A percentile compares a stretch with the other conserved stretches of the same genome.
These are phyloP conservation scores for Beroe forskalii DNA, from an alignment of 37 sponge, comb jelly and placozoan species.

Conservation along the genomic window DNA sequence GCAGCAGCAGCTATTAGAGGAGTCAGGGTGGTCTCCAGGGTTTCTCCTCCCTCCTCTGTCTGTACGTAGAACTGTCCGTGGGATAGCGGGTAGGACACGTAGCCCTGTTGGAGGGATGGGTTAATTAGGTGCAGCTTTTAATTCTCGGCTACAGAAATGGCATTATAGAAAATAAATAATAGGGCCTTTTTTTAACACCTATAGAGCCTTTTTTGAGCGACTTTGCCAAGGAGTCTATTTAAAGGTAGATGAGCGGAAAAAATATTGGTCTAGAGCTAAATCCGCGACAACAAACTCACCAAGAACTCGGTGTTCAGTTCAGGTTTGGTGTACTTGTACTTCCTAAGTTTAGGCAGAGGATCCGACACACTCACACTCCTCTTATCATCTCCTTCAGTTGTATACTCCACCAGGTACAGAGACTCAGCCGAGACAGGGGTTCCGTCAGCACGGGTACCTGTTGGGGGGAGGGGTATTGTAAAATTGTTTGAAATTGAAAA, in stretches of 20 bases:
- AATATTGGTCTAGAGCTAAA: no score
- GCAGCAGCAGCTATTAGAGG: constrained; percentile 18
- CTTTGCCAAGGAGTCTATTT: no score
- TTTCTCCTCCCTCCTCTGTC: not conserved
- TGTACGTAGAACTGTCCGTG: constrained; percentile 31
- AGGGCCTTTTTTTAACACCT: no score
- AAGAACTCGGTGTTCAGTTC: not conserved
- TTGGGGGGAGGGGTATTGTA: no score
- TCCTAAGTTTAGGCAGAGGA: not conserved
- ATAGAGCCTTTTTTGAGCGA: no score
- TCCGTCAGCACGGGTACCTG: no score
- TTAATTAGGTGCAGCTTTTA: no score
- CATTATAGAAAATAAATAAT: no score
- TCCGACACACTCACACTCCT: not conserved
- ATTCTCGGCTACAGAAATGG: no score
- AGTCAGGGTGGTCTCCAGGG: not conserved
- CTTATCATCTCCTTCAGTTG: not conserved
- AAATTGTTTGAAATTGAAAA: no score
- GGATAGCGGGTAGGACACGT: not conserved
- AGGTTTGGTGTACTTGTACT: constrained; percentile 52
- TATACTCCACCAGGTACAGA: not conserved
- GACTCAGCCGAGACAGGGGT: not conserved
- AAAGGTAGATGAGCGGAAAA: no score
- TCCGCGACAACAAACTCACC: not conserved
- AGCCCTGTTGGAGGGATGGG: constrained; percentile 13